Evolutionary conservation across 1,140 invertebrate genomes (phyloP), one percentile per base, ranked within the genome.

Genomic region (Halesus radiatus): DNA sequence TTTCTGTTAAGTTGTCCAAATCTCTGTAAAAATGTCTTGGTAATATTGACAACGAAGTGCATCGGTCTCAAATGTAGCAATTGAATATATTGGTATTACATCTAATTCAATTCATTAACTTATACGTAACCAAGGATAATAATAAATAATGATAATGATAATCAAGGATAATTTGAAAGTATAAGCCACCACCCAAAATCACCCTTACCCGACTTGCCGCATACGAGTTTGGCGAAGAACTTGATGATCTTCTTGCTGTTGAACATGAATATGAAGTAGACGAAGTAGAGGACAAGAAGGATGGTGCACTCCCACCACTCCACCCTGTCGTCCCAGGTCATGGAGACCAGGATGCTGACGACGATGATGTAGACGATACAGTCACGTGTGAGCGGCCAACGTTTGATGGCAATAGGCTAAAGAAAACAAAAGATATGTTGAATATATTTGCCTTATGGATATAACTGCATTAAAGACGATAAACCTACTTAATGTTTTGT

Each of bases 381-480:
- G 85, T 98, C 97, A 82, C 97, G 89, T 0, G 95, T 93, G 22
- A 98, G 91, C 3, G 97, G 96, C 91, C 93, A 94, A 91, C 93
- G 94, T 84, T 97, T 94, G 26, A 98, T 89, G 83, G 92, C 87
- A n/a, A 98, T 94, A 0, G 93, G 93, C 96, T 97, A 86, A 7
- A 90, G 20, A 0, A 45, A 45, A 45, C 37, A 1, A 45, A 45
- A 45, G 0, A 1, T 13, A 32, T 32, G n/a, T n/a, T n/a, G n/a
- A n/a, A n/a, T n/a, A n/a, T n/a, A n/a, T n/a, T n/a, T n/a, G n/a
- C n/a, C n/a, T n/a, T n/a, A n/a, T n/a, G n/a, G n/a, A n/a, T n/a
- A n/a, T n/a, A n/a, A n/a, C n/a, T n/a, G n/a, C n/a, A n/a, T n/a
- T n/a, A n/a, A n/a, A n/a, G n/a, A n/a, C n/a, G n/a, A n/a, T n/a